Base-by-base conservation (phyloP, 2,888 invertebrate genomes). In the Cyclophora albipunctata region DNA sequence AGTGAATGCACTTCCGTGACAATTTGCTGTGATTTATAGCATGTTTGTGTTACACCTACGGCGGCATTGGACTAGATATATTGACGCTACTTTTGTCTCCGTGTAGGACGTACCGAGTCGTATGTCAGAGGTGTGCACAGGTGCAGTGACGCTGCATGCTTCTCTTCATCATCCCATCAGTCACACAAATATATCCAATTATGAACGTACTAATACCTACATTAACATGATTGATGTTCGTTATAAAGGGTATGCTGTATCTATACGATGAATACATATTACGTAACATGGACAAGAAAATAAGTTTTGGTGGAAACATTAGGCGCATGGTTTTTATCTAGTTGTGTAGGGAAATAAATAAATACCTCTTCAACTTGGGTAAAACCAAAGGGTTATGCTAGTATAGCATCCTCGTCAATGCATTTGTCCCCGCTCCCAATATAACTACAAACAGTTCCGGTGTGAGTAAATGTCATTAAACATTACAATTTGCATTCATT, bases 51-150 rank as follows among this genome's bases (percentile, higher is more conserved):
- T 57, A 51, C 54, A 60, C 66, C 55, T 58, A 52, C 62, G 62
- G 60, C 69, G 75, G 73, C 75, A 78, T 75, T 77, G 76, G 64
- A 60, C 50, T 59, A 69, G 68, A 78, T 69, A 63, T 66, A 77
- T 74, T 62, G 66, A 65, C 56, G 60, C 64, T 62, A 67, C 61
- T 67, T 67, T 64, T 63, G 62, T 58, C 58, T 55, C 53, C 53
- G 62, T 63, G 66, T 64, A 66, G 63, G 69, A 53, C 56, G 51
- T 48, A 53, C 61, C 54, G 55, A 57, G 68, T 64, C 58, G 57
- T 66, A 64, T 65, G 64, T 71, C 66, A 72, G 50, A 53, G 54
- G 45, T 42, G 52, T 46, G 59, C 63, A 56, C 78, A 79, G 73
- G 62, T 75, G 76, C 65, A 56, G 50, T 50, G 51, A 47, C 45